A percentile compares a stretch with the other conserved stretches of the same genome.
These are phyloP conservation scores for Urophycis tenuis DNA, from an alignment of 2,797 vertebrate species.

Conservation along the genomic window DNA sequence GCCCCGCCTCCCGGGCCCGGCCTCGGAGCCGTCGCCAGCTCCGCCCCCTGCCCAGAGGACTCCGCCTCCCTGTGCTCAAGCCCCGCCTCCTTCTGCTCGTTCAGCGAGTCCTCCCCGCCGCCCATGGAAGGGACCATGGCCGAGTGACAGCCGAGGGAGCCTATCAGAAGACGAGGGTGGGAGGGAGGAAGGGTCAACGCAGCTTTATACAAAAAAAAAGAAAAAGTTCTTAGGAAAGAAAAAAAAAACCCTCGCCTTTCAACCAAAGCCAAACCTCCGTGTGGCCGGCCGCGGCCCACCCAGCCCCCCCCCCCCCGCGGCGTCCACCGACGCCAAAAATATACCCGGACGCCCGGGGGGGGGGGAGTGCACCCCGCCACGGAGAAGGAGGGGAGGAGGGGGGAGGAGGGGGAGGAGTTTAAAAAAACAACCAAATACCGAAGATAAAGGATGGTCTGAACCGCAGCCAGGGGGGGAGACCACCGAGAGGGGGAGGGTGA, in stretches of 20 bases:
- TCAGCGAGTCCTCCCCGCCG: conserved; percentile 72
- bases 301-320: conserved; percentile 44
- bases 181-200: conserved; percentile 32
- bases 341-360: conserved; percentile 54
- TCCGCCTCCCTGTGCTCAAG: conserved; percentile 74
- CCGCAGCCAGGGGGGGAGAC: too few species aligned
- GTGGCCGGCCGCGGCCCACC: conserved; percentile 52
- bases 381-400: conserved; percentile 60
- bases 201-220: conserved; percentile 50
- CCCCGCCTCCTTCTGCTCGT: conserved; percentile 77
- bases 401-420: conserved; percentile 46
- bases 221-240: conserved; percentile 11
- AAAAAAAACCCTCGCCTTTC: conserved; percentile 70
- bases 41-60: conserved; percentile 68
- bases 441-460: conserved; percentile 45
- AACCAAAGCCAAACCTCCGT: conserved; percentile 75
- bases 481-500: conserved; percentile 53
- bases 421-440: conserved; percentile 68
- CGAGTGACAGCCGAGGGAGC: conserved; percentile 65
- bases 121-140: conserved; percentile 76
- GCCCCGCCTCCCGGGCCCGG: conserved; percentile 57
- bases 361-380: conserved; percentile 34
- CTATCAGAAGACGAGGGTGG: conserved; percentile 46
- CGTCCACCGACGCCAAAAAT: conserved; percentile 72
- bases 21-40: conserved; percentile 71